Evolutionary conservation across 1,140 invertebrate genomes (phyloP), one percentile per base, ranked within the genome.

Genomic region (Teleogryllus occipitalis): DNA sequence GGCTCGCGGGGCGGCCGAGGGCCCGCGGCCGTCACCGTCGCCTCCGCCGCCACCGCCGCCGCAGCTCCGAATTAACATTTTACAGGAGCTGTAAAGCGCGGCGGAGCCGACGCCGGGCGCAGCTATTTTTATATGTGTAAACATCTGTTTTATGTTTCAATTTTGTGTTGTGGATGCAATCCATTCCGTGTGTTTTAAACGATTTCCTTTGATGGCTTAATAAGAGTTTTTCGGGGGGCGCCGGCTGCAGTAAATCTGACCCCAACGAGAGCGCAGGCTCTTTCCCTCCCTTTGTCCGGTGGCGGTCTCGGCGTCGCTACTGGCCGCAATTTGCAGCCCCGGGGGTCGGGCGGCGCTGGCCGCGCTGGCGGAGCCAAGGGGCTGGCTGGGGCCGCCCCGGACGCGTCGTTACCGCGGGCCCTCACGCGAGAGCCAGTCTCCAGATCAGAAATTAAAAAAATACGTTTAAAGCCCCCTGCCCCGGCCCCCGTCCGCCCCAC

Each of bases 61-160:
- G 54, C 54, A 39, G 54, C 54, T 10, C 54, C 54, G 54, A 65
- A 65, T 65, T 65, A 65, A 65, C 54, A 65, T 65, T 65, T 65
- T 65, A 65, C 54, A 65, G 54, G 54, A 65, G 54, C 54, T 65
- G 54, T 65, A 65, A 65, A 65, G 54, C 54, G 54, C 54, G 54
- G 10, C 18, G 10, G 54, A 18, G 54, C 54, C 54, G 10, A 14
- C 54, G 54, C 54, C 54, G 10, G 54, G 10, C 54, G 18, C 54
- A 65, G 54, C 54, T 65, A 65, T 65, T 65, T 65, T 65, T 65
- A 65, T 65, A 65, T 65, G 54, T 65, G 54, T 65, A 65, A 65
- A 65, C 54, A 65, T 65, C 54, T 65, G 54, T 65, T 65, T 65
- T 65, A 65, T 65, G 54, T 65, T 65, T 65, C 54, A 65, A 65